Evolutionary conservation across 1,140 invertebrate genomes (phyloP).

Genomic region (Bombus confusus): DNA sequence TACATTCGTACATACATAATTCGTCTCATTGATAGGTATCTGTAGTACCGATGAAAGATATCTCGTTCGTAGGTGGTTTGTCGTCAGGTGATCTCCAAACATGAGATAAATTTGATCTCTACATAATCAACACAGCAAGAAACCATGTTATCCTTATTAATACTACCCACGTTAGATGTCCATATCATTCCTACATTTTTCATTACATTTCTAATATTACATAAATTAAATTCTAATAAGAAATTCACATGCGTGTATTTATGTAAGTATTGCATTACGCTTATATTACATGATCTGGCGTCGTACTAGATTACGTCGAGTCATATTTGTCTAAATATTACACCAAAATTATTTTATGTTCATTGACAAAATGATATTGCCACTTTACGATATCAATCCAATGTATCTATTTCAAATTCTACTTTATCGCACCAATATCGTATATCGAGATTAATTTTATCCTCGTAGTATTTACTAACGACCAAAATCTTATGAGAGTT

Average conservation of each 20-base stretch:
- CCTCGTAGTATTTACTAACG: not conserved
- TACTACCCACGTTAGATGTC: not conserved
- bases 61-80: no score
- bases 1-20: no score
- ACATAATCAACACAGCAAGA: not conserved
- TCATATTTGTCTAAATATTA: not conserved
- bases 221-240: not conserved
- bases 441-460: not conserved
- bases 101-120: not conserved
- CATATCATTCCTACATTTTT: not conserved
- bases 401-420: not conserved
- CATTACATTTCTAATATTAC: not conserved
- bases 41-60: no score
- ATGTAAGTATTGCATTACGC: not conserved
- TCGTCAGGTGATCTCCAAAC: no score
- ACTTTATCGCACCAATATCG: no score
- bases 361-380: not conserved
- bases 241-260: not conserved
- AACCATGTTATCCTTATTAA: no score
- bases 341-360: not conserved
- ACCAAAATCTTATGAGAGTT: no score
- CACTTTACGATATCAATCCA: not conserved
- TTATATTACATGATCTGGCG: not conserved
- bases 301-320: not conserved
- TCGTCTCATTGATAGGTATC: not conserved